phyloP scores from a whole-genome alignment of 2,113 vertebrate species.

The Sander vitreus region DNA sequence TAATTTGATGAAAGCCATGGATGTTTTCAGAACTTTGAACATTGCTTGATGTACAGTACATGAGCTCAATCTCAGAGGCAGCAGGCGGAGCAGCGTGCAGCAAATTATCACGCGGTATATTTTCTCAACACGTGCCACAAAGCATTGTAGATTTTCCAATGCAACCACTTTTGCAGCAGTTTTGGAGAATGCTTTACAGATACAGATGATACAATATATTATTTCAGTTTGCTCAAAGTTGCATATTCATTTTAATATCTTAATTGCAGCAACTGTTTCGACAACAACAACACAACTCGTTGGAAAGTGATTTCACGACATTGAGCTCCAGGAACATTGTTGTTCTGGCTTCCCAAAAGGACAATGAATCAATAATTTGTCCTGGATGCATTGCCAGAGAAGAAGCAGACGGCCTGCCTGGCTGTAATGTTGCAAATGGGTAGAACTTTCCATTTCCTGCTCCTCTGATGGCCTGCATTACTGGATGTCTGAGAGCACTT shows the following conservation, averaged over 20 bases:
- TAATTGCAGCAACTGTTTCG: neutral
- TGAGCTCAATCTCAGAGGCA: conserved; percentile 53
- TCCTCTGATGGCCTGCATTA: conserved; percentile 51
- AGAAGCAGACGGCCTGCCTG: conserved; percentile 28
- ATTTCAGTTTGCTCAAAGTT: neutral
- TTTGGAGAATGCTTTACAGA: conserved; percentile 7
- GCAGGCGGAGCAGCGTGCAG: conserved; percentile 34
- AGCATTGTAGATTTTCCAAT: conserved; percentile 4
- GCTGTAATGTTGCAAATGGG: conserved; percentile 55
- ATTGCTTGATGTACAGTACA: conserved; percentile 50
- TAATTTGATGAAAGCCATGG: conserved; percentile 71
- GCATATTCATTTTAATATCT: neutral
- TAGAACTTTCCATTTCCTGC: conserved; percentile 43
- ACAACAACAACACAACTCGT: neutral
- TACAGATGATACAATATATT: neutral
- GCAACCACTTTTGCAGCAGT: neutral
- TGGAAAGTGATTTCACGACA: conserved; percentile 1
- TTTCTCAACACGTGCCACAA: conserved; percentile 43
- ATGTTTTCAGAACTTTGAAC: conserved; percentile 63
- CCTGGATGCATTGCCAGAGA: conserved; percentile 24
- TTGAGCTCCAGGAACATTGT: conserved; percentile 2
- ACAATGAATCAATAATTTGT: conserved; percentile 58
- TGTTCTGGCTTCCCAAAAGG: conserved; percentile 31
- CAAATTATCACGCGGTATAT: conserved; percentile 43
- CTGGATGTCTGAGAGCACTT: conserved; percentile 69